Conservation (phyloP, 1,140 invertebrate species). For the Copidosoma floridanum region DNA sequence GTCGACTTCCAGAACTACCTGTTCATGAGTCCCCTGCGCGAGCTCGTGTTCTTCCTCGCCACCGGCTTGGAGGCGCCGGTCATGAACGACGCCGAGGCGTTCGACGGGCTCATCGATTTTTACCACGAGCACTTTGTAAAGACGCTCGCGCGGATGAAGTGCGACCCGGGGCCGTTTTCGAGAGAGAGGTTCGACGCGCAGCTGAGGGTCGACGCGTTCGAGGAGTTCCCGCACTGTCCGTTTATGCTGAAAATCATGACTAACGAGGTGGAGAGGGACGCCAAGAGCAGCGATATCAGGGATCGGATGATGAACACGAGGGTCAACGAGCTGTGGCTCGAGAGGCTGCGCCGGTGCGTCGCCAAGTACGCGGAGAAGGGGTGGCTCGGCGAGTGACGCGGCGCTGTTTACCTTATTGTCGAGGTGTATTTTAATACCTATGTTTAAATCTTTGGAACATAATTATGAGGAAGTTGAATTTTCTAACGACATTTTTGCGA, state of each 20-base stretch:
- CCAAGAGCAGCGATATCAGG: neutral
- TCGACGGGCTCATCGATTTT: conserved; percentile 53
- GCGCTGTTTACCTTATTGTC: too few species aligned
- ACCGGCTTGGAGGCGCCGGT: conserved; percentile 31
- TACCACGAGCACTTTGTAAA: conserved; percentile 58
- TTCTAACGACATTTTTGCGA: too few species aligned
- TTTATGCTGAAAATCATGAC: conserved; percentile 47
- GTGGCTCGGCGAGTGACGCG: too few species aligned
- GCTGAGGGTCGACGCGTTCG: conserved; percentile 23
- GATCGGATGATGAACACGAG: neutral
- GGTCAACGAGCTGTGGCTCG: conserved; percentile 11
- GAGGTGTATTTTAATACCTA: too few species aligned
- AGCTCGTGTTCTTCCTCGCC: neutral
- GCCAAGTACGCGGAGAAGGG: conserved; percentile 15
- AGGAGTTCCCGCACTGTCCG: conserved; percentile 41
- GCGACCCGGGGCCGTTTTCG: conserved; percentile 31
- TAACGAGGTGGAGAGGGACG: conserved; percentile 23
- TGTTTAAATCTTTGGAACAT: too few species aligned
- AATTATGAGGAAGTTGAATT: too few species aligned
- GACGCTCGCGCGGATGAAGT: conserved; percentile 35
- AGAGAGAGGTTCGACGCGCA: conserved; percentile 34
- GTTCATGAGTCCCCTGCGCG: neutral
- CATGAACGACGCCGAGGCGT: conserved; percentile 39
- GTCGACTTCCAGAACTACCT: neutral
- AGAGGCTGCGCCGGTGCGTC: conserved; percentile 23